Base-by-base conservation (phyloP, 2,113 vertebrate species). In the Hippopotamus amphibius region DNA sequence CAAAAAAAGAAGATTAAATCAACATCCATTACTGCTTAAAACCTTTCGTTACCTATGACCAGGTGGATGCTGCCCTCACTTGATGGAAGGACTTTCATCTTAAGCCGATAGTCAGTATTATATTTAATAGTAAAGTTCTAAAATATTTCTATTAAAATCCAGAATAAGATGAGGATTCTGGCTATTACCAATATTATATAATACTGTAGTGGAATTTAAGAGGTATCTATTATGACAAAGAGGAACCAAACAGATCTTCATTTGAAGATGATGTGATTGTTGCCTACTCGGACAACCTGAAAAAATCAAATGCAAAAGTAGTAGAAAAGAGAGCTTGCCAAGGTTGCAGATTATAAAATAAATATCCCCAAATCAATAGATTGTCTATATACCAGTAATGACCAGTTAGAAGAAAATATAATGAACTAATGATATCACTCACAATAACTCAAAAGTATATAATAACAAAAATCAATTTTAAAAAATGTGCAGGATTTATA, bases 41-140 rank as follows among this genome's bases (percentile, higher is more conserved):
- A 93, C 13, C 4, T n/a, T 3, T 28, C 69, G 37, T 68, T 80
- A 74, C 48, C 5, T 50, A 96, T 48, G 17, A 57, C 17, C 22
- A 85, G 48, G 1, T 1, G 1, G 33, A 76, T 30, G 11, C 7
- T 81, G 76, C 30, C 22, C 17, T 96, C 88, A 59, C 26, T 88
- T 66, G 41, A 77, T 81, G 28, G 28, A 93, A 83, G 15, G 55
- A 53, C 24, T 85, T 77, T 30, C n/a, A 85, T 69, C n/a, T 80
- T 68, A 68, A 95, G 85, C 12, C 17, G 74, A 37, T 0, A 63
- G 22, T 84, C 19, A 93, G 43, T 91, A 65, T 59, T 22, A 33
- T 63, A 79, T 59, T 88, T 91, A 88, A 66, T 21, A n/a, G 26
- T 59, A 43, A 77, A 97, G 28, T 55, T 83, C n/a, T 89, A 65